phyloP scores from a whole-genome alignment of 2,888 invertebrate genomes.

The Diogma glabrata region DNA sequence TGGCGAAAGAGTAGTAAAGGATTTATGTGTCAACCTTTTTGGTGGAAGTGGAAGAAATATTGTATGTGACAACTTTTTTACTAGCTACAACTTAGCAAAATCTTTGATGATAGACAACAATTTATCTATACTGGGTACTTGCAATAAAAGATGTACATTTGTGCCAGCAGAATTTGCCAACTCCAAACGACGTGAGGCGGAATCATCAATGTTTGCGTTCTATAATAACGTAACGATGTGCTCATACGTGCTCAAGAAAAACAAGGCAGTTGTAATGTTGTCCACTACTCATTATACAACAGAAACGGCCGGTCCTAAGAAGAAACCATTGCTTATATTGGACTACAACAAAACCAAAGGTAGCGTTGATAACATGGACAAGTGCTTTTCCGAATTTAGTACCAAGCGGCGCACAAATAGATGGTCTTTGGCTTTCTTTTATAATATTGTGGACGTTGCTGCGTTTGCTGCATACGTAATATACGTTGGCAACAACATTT shows the following conservation, averaged over 20 bases:
- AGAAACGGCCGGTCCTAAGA: background rate
- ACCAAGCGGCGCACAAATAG: background rate
- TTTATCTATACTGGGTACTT: no score
- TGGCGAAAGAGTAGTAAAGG: background rate
- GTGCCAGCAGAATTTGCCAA: no score
- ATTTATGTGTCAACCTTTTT: background rate
- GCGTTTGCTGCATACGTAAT: background rate
- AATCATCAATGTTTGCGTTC: no score
- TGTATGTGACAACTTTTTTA: background rate
- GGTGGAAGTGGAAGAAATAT: background rate
- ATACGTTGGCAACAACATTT: no score
- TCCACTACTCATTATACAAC: background rate
- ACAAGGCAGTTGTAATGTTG: background rate
- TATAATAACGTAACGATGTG: no score
- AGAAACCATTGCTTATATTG: background rate
- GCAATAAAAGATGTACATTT: no score
- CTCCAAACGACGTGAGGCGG: no score
- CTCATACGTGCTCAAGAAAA: no score
- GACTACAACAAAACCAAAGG: background rate
- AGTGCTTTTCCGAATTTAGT: background rate
- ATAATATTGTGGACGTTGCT: slow-evolving; percentile 1
- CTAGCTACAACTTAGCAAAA: no score
- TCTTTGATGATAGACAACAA: no score
- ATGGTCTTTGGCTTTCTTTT: slow-evolving; percentile 8
- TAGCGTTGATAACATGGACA: background rate